Base-by-base conservation (phyloP, 2,113 vertebrate species). In the Alethe castanea region DNA sequence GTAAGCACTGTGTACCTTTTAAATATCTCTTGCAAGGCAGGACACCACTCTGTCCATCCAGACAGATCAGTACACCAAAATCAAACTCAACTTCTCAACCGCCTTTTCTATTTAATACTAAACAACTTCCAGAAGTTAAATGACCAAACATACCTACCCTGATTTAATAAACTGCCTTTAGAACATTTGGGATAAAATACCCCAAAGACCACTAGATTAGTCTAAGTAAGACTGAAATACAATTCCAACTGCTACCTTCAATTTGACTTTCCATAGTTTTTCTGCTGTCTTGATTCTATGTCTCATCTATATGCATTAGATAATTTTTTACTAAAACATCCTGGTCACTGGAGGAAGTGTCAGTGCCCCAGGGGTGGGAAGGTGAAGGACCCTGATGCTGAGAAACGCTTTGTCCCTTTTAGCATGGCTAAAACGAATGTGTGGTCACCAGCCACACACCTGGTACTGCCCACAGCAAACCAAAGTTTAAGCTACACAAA, bases 1-100 rank as follows among this genome's bases (percentile, higher is more conserved):
- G 98, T 99, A 99, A 99, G 99, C 99, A 99, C 97, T 64, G 97
- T 98, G 98, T 97, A 98, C 96, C 98, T 98, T 97, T 97, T 97
- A 98, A 98, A 97, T 97, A 97, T 81, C 35, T 97, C 97, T 94
- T 86, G 86, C 97, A 98, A 98, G 97, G 96, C 83, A 96, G 98
- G 98, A 98, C 77, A 93, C 92, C 88, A 7, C 97, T 97, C 96
- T 95, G 96, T 98, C 97, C 95, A 96, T 97, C 97, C 98, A 97
- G 97, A 96, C 80, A 95, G 76, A 93, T 47, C 52, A 91, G 44
- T 79, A 86, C 57, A 69, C 25, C 48, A 89, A 91, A 90, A 67
- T 8, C 62, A 78, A 91, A 59, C 2, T 44, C 36, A 83, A 36
- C 35, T 57, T 42, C 66, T 72, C 62, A 60, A 35, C 14, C 12